phyloP scores from a whole-genome alignment of 2,113 vertebrate genomes.

The Muntiacus reevesi region DNA sequence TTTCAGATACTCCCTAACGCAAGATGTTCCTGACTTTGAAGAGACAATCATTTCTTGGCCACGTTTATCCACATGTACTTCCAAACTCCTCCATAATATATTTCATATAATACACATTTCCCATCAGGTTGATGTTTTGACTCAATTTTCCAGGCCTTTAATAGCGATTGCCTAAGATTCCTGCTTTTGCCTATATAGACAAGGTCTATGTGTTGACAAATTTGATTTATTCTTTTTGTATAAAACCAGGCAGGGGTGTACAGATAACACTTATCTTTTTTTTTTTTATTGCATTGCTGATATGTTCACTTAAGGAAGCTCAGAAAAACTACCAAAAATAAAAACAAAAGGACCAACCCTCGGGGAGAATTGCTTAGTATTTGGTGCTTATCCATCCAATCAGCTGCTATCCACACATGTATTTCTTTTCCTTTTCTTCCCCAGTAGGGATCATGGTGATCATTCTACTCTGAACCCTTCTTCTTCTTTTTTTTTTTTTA shows the following conservation, averaged over 20 bases:
- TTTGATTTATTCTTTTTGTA: slow-evolving; percentile 1
- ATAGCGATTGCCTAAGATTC: not conserved
- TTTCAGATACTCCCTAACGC: not conserved
- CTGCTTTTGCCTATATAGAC: not conserved
- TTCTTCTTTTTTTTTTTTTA: not conserved
- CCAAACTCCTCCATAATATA: not conserved
- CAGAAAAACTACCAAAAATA: not conserved
- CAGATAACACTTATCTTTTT: not conserved
- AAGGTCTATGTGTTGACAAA: not conserved
- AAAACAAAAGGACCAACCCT: not conserved
- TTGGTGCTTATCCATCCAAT: not conserved
- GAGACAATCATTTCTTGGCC: not conserved
- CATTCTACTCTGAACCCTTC: not conserved
- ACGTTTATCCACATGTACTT: not conserved
- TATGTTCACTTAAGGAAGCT: not conserved
- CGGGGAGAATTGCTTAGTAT: not conserved
- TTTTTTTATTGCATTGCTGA: not conserved
- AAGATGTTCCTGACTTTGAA: not conserved
- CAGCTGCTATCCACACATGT: not conserved
- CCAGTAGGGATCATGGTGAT: not conserved
- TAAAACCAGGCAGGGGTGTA: not conserved
- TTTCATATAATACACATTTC: not conserved
- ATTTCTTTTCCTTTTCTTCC: not conserved
- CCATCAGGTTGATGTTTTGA: not conserved
- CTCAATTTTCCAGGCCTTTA: not conserved